Percentiles rank a stretch among this genome's conserved stretches.
phyloP scores from a whole-genome alignment of 2,113 vertebrate species.

The rat (Rattus norvegicus) region DNA sequence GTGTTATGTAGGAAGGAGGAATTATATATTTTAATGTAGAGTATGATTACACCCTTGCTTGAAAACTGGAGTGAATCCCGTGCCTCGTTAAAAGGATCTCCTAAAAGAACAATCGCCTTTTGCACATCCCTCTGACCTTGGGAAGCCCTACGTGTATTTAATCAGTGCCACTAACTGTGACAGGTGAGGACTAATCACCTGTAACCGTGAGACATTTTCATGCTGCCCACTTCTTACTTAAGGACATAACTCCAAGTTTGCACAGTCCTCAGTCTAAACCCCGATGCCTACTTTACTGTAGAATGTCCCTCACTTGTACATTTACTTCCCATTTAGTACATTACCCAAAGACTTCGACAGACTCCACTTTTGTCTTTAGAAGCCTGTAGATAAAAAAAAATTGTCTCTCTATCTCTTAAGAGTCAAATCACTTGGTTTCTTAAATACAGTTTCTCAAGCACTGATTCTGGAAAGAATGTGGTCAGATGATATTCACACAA shows the following conservation, averaged over 20 bases:
- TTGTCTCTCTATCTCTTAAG: not conserved
- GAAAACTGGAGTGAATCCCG: not conserved
- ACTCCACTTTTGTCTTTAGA: not conserved
- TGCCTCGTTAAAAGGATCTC: not conserved
- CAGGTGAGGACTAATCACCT: not conserved
- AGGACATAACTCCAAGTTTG: not conserved
- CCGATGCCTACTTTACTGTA: not conserved
- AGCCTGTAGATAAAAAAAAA: not conserved
- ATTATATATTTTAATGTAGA: not conserved
- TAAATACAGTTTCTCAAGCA: not conserved
- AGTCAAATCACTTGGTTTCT: not conserved
- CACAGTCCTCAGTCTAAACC: not conserved
- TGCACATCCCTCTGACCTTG: not conserved
- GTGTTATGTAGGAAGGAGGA: not conserved
- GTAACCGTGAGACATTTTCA: not conserved
- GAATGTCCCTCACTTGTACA: not conserved
- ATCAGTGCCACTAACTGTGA: not conserved
- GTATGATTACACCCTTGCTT: not conserved
- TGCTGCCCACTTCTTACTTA: not conserved
- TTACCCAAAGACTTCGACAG: not conserved
- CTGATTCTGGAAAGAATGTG: not conserved
- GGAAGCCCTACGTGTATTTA: not conserved
- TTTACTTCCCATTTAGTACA: slow-evolving; percentile 7
- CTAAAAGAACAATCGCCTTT: not conserved
- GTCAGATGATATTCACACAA: not conserved